Base-by-base conservation (phyloP, 2,888 invertebrate genomes). In the Cheilosia variabilis region DNA sequence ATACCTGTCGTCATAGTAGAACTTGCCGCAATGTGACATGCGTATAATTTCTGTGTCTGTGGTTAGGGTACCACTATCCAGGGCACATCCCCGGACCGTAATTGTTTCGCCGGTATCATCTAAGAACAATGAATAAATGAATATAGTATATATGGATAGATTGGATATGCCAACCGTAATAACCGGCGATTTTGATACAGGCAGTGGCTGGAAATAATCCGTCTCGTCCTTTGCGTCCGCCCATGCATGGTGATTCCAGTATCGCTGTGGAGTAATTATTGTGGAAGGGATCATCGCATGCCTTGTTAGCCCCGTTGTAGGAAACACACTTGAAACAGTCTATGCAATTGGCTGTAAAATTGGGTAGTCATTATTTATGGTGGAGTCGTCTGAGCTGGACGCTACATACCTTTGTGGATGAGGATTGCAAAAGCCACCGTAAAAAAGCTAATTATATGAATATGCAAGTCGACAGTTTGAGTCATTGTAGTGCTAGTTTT, bases 241-340 rank as follows among this genome's bases (percentile, higher is more conserved):
- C 98, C 95, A 97, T 96, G 80, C 99, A 99, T 2, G 98, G 98
- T 2, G 97, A 95, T 93, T 98, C 96, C 89, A 97, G 93, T 92
- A 98, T 95, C 88, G 95, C 95, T 75, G 95, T 93, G 1, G 97
- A 96, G 89, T 95, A 97, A 93, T 98, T 98, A 92, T 98, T 97
- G 93, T 98, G 98, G 93, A 98, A 98, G 0, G 98, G 98, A 92
- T 99, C 99, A 91, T 99, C 99, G 91, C 98, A 98, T 0, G 96
- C 95, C 69, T 88, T 94, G 91, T 98, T 97, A 89, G 95, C 94
- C 27, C 97, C 96, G 91, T 97, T 97, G 93, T 97, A 95, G 0
- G 98, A 99, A 60, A 97, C 96, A 92, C 99, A 99, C 92, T 98
- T 98, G 94, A 98, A 99, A 92, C 99, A 99, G 93, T 98, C 99